Evolutionary conservation across 2,797 vertebrate species (phyloP), one percentile per base, ranked within the genome.

Genomic region (Sebastes jordani): DNA sequence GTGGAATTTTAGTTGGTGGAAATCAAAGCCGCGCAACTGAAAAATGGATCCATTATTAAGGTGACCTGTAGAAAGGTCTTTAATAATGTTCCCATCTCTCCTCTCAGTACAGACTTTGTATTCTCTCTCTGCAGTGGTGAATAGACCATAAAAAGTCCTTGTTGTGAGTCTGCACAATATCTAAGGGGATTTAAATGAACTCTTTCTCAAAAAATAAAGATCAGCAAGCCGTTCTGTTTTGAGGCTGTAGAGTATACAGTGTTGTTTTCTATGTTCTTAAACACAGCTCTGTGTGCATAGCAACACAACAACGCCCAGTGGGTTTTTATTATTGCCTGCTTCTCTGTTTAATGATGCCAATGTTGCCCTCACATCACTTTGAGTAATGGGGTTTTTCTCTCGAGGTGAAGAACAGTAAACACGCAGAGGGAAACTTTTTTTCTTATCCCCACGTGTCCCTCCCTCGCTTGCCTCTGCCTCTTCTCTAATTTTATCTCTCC

Each of bases 291-390:
- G 61, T 66, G 70, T 1, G 49, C 29, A 77, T 20, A 36, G 20
- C 76, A 20, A 80, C 16, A 10, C 76, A 84, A 54, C 70, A 52
- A 42, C 2, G 2, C 71, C 81, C 83, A 46, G 69, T 70, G 60
- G 71, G 22, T 63, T 78, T 83, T 73, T 82, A 70, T 86, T 86
- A 76, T 71, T 74, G 73, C 61, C 71, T 42, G 38, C 38, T 2
- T 70, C 73, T 82, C 58, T 16, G 56, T 67, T 82, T 80, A 84
- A 82, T 86, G 82, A 89, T 74, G 78, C 62, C 74, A 77, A 11
- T 5, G n/a, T 74, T 76, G 70, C 32, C 74, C 74, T 81, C 76
- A 29, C 67, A 29, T 83, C 78, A 73, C 76, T 81, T 72, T 77
- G 74, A 86, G 65, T 75, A 80, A 66, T 71, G 72, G 30, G 69